Percentiles rank a stretch among this genome's conserved stretches.
Conservation (phyloP, 2,888 invertebrate species). For the Cataglyphis albicans region DNA sequence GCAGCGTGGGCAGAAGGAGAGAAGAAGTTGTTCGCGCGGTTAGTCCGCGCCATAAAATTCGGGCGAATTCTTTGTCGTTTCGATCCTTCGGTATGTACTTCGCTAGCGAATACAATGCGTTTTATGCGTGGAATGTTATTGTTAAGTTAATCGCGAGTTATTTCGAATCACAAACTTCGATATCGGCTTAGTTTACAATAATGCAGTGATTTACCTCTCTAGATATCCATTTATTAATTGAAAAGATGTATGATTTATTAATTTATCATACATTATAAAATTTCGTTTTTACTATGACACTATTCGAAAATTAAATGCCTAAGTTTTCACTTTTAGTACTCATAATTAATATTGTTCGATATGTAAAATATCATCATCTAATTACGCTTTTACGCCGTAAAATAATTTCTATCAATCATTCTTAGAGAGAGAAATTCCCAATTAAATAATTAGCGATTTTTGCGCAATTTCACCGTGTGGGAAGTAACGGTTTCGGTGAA, state of each 20-base stretch:
- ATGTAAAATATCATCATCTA: background rate
- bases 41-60: constrained; percentile 54
- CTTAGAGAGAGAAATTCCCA: constrained; percentile 23
- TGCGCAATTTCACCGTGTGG: constrained; percentile 23
- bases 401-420: constrained; percentile 14
- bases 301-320: background rate
- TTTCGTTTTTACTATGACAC: background rate
- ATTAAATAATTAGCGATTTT: constrained; percentile 46
- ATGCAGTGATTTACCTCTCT: background rate
- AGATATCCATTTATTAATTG: background rate
- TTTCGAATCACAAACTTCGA: background rate
- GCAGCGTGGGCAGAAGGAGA: constrained; percentile 69
- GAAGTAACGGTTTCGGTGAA: constrained; percentile 34
- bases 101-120: constrained; percentile 10
- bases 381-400: background rate
- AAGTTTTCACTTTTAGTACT: background rate
- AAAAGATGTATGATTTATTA: background rate
- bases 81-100: background rate
- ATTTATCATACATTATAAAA: constrained; percentile 9
- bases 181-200: background rate
- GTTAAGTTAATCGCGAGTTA: constrained; percentile 17
- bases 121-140: constrained; percentile 31
- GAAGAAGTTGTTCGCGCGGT: constrained; percentile 74
- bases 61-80: constrained; percentile 59
- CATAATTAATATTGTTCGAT: background rate